These are phyloP conservation scores for Syrista parreyssii DNA, from an alignment of 2,888 invertebrate genomes.

Conservation along the genomic window DNA sequence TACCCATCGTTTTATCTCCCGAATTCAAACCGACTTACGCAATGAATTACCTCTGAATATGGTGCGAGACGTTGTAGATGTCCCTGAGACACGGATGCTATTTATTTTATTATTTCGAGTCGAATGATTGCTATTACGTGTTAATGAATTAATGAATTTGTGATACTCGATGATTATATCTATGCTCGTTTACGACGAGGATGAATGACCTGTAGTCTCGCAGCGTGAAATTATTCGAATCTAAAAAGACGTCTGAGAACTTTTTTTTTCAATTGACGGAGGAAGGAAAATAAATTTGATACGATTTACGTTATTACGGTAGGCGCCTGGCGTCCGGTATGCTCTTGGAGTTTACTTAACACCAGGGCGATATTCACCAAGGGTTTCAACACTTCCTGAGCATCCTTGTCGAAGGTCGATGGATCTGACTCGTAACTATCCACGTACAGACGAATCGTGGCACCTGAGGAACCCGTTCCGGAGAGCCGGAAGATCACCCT, in stretches of 20 bases:
- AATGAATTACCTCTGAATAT: neutral
- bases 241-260: neutral
- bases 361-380: constrained; percentile 89
- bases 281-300: neutral
- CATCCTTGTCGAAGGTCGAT: constrained; percentile 51
- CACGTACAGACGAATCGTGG: constrained; percentile 95
- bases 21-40: neutral
- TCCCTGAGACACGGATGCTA: neutral
- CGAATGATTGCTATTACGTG: neutral
- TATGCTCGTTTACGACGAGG: neutral
- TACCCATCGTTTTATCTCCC: neutral
- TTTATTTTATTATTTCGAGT: neutral
- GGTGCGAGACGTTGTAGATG: neutral
- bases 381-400: constrained; percentile 81
- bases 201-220: neutral
- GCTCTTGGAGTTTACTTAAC: constrained; percentile 82
- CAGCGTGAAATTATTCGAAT: neutral
- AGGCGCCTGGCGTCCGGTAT: constrained; percentile 90
- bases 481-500: constrained; percentile 93
- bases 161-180: neutral
- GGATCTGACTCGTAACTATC: constrained; percentile 88
- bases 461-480: constrained; percentile 98
- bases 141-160: neutral
- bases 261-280: neutral
- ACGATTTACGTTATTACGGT: constrained; percentile 93